Evolutionary conservation across 2,888 invertebrate genomes (phyloP).

Genomic region (Xestia c-nigrum): DNA sequence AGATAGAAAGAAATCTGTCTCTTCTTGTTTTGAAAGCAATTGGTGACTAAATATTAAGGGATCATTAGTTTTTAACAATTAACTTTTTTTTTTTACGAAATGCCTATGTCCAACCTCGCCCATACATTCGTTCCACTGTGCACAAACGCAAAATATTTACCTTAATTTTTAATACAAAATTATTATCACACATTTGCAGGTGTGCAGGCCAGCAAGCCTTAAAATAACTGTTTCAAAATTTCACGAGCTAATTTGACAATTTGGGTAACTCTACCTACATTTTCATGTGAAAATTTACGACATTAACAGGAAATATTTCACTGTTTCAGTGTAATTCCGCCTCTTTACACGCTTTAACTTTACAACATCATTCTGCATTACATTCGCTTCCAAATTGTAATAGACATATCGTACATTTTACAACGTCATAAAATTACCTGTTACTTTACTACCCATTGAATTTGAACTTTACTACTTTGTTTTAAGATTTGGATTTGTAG

Average conservation of each 20-base stretch:
- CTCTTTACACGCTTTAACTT: conserved; percentile 27
- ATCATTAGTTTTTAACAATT: neutral
- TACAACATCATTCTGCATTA: conserved; percentile 32
- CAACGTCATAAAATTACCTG: conserved; percentile 53
- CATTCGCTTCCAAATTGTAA: conserved; percentile 45
- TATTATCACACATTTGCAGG: neutral
- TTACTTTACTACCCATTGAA: conserved; percentile 20
- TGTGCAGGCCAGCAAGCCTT: neutral
- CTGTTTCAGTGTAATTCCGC: conserved; percentile 19
- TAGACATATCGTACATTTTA: conserved; percentile 46
- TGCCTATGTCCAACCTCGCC: neutral
- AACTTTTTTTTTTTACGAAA: too few relatives aligned
- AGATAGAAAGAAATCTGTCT: neutral
- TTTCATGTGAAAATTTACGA: neutral
- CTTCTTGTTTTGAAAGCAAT: neutral
- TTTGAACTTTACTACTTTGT: conserved; percentile 26
- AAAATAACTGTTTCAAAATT: neutral
- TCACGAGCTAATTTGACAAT: conserved; percentile 3
- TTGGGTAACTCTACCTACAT: neutral
- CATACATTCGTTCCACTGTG: neutral
- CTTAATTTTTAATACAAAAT: neutral
- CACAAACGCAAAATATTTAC: neutral
- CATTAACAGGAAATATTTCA: conserved; percentile 19
- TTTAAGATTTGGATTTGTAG: conserved; percentile 32
- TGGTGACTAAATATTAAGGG: neutral